Base-by-base conservation (phyloP, 2,888 invertebrate species). In the Strigamia maritima region DNA sequence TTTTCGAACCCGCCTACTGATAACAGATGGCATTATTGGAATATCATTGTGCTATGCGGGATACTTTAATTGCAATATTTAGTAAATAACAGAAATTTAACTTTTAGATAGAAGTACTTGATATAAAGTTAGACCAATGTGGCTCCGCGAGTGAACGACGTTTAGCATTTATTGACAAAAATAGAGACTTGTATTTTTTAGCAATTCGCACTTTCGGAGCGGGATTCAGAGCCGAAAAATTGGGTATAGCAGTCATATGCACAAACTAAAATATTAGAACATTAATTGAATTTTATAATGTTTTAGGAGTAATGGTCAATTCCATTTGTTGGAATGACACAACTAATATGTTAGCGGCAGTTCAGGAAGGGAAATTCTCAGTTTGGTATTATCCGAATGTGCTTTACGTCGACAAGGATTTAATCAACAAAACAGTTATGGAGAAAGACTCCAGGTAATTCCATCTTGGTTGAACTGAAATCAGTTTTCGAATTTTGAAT, bases 101-200 rank as follows among this genome's bases (percentile, higher is more conserved):
- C 54, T 82, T 83, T 16, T 82, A 88, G 87, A 90, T 92, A 84
- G 92, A 92, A 31, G 90, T 98, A n/a, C 89, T 91, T 2, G 92
- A 92, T 83, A 88, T 98, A 19, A 91, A 93, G 0, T 87, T 98
- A 70, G 95, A 95, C 85, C 93, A 96, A 84, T 91, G 93, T 79
- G 96, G 95, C 0, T 89, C 91, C 0, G 85, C 91, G 0, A 90
- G 89, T 44, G 94, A 94, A 83, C 90, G 98, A 81, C 93, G 93
- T 83, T 87, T 98, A 74, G 95, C 95, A 0, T 88, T 98, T 80
- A 89, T 98, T 31, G 98, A 99, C 87, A 91, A 90, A 83, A 96
- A 96, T 84, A 90, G 92, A 83, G 97, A 98, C 86, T 88, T 98
- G 19, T 94, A 92, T 85, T 89, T 98, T 7, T 86, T 87, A 1